Base-by-base conservation (phyloP, 1,140 invertebrate species). In the Anadara kagoshimensis region DNA sequence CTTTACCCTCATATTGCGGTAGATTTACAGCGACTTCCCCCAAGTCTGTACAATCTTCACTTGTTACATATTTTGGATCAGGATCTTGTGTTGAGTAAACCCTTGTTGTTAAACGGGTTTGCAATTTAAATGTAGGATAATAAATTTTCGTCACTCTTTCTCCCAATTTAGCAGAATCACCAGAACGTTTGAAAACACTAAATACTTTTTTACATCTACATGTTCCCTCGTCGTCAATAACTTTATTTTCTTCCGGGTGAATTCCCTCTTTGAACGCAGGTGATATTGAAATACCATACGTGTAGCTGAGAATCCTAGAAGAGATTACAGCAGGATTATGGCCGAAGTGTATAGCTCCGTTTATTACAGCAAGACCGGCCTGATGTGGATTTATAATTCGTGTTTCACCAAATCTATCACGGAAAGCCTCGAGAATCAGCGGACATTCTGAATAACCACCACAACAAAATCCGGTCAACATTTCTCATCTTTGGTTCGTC, bases 381-480 rank as follows among this genome's bases (percentile, higher is more conserved):
- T 77, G 70, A 5, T 11, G 24, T 10, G 75, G 75, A 14, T 62
- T 51, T 16, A 77, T 69, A 3, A 77, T 29, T 45, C 24, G 51
- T 14, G 49, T 36, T 12, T 57, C 43, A 7, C 59, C 59, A 56
- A 77, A 77, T n/a, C 56, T 61, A 8, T 65, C 43, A 11, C 49
- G 26, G 16, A 77, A 18, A 2, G 65, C 67, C 43, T 73, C 53
- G 16, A 73, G 75, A 10, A 77, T 36, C 0, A 73, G n/a, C 0
- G 65, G 69, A 0, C 70, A 77, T 56, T 77, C 75, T 14, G 75
- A 69, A 56, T 73, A 77, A 0, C 75, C 75, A 22, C 75, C 75
- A 77, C 75, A 7, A 77, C n/a, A 77, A 26, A 1, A 77, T 29
- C 1, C n/a, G 36, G 2, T 16, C 41, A 16, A 61, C 67, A 5